Evolutionary conservation across 2,888 invertebrate genomes (phyloP), one percentile per base, ranked within the genome.

Genomic region (Germaria angustata): DNA sequence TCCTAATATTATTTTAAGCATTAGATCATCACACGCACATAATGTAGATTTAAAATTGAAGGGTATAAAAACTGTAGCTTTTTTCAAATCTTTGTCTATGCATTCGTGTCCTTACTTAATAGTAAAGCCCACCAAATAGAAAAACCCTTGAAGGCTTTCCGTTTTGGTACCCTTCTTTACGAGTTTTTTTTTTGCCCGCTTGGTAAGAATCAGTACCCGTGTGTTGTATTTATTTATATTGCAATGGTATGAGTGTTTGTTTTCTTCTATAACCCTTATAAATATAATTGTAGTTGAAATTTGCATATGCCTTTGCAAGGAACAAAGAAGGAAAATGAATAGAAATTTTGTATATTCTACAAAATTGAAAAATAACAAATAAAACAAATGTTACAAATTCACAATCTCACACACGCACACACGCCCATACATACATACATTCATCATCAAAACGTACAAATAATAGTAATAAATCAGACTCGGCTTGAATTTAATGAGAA

Each of bases 301-400:
- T 79, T 79, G 72, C 79, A 79, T 72, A 72, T 72, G 72, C 51
- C 59, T 15, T 6, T 49, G 8, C 28, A 11, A 34, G 28, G 7
- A 28, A 28, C 3, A 20, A 39, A 20, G 34, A 22, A 34, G 44
- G 11, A 36, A 75, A 57, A 53, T 68, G 44, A 63, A 79, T 65
- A 57, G 41, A 41, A 72, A 66, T 59, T 72, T 66, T 79, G 72
- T 79, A 51, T 66, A 66, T 79, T 59, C 66, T 73, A 51, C 59
- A 72, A 79, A 79, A 79, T 79, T 79, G 72, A 79, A 79, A 79
- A 79, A 79, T 72, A 79, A 73, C 79, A 79, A 78, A 63, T 63
- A 57, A 57, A 69, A 78, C 77, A 77, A 78, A 78, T 71, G 79
- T 66, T 66, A 24, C 28, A 28, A 3, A 28, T 6, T 5, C 28